Evolutionary conservation across 2,888 invertebrate genomes (phyloP), one percentile per base, ranked within the genome.

Genomic region (Zhuqinia jingwanae): DNA sequence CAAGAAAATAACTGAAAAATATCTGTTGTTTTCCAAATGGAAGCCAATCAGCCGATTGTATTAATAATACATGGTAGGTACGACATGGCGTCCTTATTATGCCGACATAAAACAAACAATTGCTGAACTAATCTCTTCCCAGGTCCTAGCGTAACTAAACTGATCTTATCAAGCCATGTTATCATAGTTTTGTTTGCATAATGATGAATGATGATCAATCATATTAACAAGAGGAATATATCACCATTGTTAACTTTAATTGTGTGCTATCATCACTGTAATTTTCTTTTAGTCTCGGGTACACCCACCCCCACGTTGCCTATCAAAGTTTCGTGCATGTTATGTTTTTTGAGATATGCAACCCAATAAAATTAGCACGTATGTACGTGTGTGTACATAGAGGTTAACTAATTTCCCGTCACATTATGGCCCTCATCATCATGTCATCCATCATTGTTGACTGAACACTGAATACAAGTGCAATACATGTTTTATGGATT

Each of bases 231-330:
- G n/a, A n/a, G n/a, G n/a, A n/a, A n/a, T 36, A 53, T 53, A 6
- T 17, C n/a, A 53, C 17, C 17, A 17, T 53, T 15, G 6, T 17
- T 53, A 17, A 53, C 53, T 47, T 11, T 58, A 58, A 58, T 70
- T 47, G 20, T 27, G 11, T 60, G n/a, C n/a, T 30, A 30, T 60
- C 60, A 60, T 27, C 47, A 30, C 50, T 0, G 20, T 36, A 79
- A 79, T 60, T 60, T 68, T 17, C 17, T 68, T 20, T 79, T 47
- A 65, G 79, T 79, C 53, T 42, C 68, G 60, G 53, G 50, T 68
- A 79, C 79, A 68, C 79, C 79, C 79, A 53, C 22, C 65, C 63
- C 45, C 47, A 22, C 70, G 3, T 22, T 22, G 3, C 56, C 13
- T 6, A 56, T 56, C 56, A 56, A 17, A 20, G 20, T 17, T 53